phyloP scores from a whole-genome alignment of 2,113 vertebrate species.

The Amblyornis subalaris region DNA sequence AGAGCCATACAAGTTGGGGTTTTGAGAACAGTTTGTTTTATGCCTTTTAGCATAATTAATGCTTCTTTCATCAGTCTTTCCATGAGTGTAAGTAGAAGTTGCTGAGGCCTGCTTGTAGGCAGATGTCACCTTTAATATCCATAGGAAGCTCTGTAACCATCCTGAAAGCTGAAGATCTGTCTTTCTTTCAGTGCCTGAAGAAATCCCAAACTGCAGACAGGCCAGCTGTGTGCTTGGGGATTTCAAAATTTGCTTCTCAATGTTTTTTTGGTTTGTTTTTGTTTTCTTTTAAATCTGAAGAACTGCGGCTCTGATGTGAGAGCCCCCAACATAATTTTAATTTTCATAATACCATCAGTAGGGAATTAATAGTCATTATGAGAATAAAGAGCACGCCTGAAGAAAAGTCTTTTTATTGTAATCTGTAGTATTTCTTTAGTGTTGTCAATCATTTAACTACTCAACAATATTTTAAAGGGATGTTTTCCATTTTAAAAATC shows the following conservation, averaged over 20 bases:
- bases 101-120: background rate
- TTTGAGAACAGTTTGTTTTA: background rate
- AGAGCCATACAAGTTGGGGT: background rate
- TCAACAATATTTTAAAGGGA: background rate
- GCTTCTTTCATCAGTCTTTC: background rate
- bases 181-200: background rate
- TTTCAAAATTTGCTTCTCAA: background rate
- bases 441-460: background rate
- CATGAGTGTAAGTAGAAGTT: background rate
- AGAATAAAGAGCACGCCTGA: background rate
- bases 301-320: background rate
- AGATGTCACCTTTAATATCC: background rate
- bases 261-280: background rate
- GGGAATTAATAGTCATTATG: background rate
- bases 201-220: background rate
- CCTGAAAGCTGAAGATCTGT: background rate
- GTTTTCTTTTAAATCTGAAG: background rate
- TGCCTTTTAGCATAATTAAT: background rate
- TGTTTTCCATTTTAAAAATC: background rate
- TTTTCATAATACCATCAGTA: background rate
- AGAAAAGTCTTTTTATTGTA: background rate
- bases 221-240: background rate
- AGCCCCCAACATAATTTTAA: background rate
- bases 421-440: background rate
- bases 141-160: background rate